A percentile compares a stretch with the other conserved stretches of the same genome.
phyloP scores from a whole-genome alignment of 2,113 vertebrate genomes.

The Guaruba guarouba region DNA sequence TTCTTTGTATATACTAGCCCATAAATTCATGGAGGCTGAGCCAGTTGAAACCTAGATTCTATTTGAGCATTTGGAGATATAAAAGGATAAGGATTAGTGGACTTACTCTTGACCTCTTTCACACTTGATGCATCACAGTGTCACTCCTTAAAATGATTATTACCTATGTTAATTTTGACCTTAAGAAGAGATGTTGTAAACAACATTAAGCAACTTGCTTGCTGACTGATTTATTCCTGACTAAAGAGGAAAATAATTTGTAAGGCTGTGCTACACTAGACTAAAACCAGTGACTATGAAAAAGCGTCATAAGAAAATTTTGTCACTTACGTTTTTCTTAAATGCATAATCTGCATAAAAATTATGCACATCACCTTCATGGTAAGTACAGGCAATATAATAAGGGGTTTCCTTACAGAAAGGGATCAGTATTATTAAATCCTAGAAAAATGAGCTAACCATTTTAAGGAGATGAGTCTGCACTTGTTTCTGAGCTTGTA shows the following conservation, averaged over 20 bases:
- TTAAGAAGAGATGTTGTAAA: constrained; percentile 44
- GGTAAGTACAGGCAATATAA: not conserved
- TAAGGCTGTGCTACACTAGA: not conserved
- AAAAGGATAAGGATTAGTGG: not conserved
- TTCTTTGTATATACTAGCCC: not conserved
- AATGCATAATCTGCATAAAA: not conserved
- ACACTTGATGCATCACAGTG: constrained; percentile 27
- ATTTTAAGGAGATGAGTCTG: not conserved
- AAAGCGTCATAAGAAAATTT: not conserved
- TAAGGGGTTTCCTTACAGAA: not conserved
- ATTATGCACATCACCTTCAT: not conserved
- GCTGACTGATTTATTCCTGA: constrained; percentile 12
- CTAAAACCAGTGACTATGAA: not conserved
- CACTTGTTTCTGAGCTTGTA: not conserved
- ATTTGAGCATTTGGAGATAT: constrained; percentile 9
- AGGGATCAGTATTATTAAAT: not conserved
- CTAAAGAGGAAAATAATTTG: not conserved
- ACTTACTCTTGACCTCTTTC: constrained; percentile 44
- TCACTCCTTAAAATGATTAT: constrained; percentile 39
- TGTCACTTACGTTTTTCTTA: not conserved
- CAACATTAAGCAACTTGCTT: constrained; percentile 41
- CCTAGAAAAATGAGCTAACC: not conserved
- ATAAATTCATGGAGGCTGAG: not conserved
- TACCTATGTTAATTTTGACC: constrained; percentile 56
- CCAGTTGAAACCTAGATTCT: not conserved